Evolutionary conservation across 2,113 vertebrate genomes (phyloP), one percentile per base, ranked within the genome.

Genomic region (Toxotes jaculatrix): DNA sequence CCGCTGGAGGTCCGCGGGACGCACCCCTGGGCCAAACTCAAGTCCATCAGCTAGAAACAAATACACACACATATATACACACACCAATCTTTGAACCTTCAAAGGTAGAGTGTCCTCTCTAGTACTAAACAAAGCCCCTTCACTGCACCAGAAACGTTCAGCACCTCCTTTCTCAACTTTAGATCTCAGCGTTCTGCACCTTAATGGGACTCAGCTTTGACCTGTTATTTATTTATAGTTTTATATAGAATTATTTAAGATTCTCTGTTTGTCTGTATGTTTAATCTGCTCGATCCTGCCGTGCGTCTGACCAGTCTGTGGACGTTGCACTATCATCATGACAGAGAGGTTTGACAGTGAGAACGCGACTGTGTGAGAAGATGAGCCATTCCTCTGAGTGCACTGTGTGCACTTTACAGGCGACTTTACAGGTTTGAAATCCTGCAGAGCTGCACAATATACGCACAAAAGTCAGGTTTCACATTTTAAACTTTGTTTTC

Each of bases 1-100:
- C 93, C 96, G 14, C 95, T 97, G 70, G 96, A 96, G 77, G 97
- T 99, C 79, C 96, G 97, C 21, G 97, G 97, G 72, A 95, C 96
- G 7, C 94, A 96, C 91, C 96, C 97, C 73, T 99, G 98, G 98
- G 91, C 93, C 86, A 96, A 90, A 32, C 97, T 97, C 71, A 97
- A 95, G 84, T 98, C 97, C 12, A 57, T 94, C 88, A 95, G 97
- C 93, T 97, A 95, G 68, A 80, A 27, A 27, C 27, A 27, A 27
- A 43, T 8, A 65, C 3, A 32, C 64, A 36, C 57, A 12, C 42
- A 27, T 27, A 27, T 27, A 43, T 8, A 65, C 3, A 32, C 64
- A 36, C 57, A 12, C 42, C 0, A 1, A n/a, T 47, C 47, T 7
- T 14, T 0, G 36, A 9, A 69, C 59, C 27, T 6, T 5, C 43